These are phyloP conservation scores for Ochropleura leucogaster DNA, from an alignment of 2,888 invertebrate species.

Conservation along the genomic window DNA sequence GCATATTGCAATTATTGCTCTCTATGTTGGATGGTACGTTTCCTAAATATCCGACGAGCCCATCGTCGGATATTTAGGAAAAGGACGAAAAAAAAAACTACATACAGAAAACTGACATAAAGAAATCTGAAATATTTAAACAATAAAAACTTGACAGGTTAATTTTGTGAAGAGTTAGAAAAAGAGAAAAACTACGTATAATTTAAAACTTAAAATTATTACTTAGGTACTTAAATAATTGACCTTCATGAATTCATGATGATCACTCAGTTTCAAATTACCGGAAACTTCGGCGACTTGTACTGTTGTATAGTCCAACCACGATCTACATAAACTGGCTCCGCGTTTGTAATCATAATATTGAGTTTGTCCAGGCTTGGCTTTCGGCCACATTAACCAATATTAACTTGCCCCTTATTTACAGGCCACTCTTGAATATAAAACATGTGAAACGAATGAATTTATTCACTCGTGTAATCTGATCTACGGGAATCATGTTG, in stretches of 20 bases:
- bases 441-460: conserved; percentile 44
- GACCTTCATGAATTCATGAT: conserved; percentile 1
- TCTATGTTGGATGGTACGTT: too few species aligned
- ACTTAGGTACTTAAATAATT: not conserved
- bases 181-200: not conserved
- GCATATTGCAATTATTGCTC: not conserved
- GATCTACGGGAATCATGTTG: conserved; percentile 2
- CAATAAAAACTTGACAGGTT: not conserved
- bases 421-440: conserved; percentile 44
- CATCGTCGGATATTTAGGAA: not conserved
- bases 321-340: conserved; percentile 18
- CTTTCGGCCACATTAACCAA: conserved; percentile 38
- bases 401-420: conserved; percentile 36
- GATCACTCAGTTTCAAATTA: conserved; percentile 22
- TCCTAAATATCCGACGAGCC: too few species aligned
- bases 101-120: too few species aligned
- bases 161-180: not conserved
- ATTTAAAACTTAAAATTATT: conserved; percentile 8
- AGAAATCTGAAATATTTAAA: not conserved
- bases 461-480: conserved; percentile 25
- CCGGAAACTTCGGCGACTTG: conserved; percentile 9
- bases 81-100: too few species aligned
- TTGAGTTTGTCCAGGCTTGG: conserved; percentile 49
- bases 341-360: conserved; percentile 35
- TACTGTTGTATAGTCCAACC: not conserved